phyloP scores from a whole-genome alignment of 2,888 invertebrate genomes.

The Dusona sp. region DNA sequence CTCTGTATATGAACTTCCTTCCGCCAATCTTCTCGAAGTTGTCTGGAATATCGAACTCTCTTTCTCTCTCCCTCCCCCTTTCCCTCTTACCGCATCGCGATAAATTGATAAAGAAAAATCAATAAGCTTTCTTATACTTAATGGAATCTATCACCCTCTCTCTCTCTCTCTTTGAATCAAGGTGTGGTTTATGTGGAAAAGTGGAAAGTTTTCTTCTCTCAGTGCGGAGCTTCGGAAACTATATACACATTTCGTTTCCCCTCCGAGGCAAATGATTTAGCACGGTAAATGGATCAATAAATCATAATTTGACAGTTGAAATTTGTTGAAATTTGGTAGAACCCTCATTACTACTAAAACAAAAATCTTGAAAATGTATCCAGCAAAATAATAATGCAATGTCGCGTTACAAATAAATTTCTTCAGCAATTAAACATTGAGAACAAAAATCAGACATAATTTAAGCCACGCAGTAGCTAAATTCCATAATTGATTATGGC shows the following conservation, averaged over 20 bases:
- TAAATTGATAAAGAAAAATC: slow-evolving; percentile 69
- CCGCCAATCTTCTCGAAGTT: slow-evolving; percentile 60
- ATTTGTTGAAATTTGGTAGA: neutral
- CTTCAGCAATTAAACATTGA: neutral
- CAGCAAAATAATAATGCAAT: neutral
- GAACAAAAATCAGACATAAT: neutral
- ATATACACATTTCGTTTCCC: slow-evolving; percentile 1
- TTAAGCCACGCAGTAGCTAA: neutral
- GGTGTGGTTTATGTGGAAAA: slow-evolving; percentile 22
- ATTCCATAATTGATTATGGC: neutral
- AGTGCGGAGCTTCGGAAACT: neutral
- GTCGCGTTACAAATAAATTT: too few species aligned
- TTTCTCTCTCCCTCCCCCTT: neutral
- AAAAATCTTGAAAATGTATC: neutral
- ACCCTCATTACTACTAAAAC: neutral
- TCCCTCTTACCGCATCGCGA: slow-evolving; percentile 45
- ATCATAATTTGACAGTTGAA: neutral
- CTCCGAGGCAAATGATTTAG: neutral
- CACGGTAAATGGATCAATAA: slow-evolving; percentile 3
- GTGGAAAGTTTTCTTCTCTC: slow-evolving; percentile 1
- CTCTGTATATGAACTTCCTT: slow-evolving; percentile 47
- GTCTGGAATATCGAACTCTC: slow-evolving; percentile 27
- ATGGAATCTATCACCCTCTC: slow-evolving; percentile 49
- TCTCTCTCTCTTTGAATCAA: neutral
- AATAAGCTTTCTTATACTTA: slow-evolving; percentile 59